Percentiles rank a stretch among this genome's conserved stretches.
Conservation (phyloP, 2,113 vertebrate genomes). For the Trogon surrucura region DNA sequence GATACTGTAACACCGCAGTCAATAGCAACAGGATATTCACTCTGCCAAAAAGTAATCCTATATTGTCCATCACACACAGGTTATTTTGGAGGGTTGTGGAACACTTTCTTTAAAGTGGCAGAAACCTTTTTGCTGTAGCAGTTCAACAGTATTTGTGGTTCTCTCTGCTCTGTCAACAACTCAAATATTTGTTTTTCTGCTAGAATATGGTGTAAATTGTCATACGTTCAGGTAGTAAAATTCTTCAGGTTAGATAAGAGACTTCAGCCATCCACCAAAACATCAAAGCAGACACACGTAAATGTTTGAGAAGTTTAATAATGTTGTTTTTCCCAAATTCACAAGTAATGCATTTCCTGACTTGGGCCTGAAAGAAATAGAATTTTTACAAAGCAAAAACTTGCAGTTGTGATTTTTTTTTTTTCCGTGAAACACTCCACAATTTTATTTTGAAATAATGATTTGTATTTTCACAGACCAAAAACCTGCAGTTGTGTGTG, state of each 20-base stretch:
- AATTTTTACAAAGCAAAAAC: neutral
- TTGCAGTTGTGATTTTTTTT: neutral
- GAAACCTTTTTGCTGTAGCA: neutral
- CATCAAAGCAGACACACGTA: neutral
- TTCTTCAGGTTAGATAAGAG: neutral
- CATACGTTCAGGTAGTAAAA: neutral
- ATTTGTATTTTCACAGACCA: neutral
- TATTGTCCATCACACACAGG: slow-evolving; percentile 32
- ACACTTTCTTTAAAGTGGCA: slow-evolving; percentile 17
- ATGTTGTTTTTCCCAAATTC: neutral
- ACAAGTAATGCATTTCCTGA: neutral
- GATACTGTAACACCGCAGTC: slow-evolving; percentile 41
- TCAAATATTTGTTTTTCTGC: neutral
- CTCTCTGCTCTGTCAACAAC: neutral
- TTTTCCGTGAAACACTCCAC: neutral
- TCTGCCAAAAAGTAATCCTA: slow-evolving; percentile 55
- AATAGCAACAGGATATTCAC: slow-evolving; percentile 48
- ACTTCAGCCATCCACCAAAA: neutral
- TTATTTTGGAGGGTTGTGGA: slow-evolving; percentile 32
- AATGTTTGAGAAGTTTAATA: neutral
- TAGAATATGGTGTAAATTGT: neutral
- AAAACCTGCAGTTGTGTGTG: neutral
- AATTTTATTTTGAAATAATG: neutral
- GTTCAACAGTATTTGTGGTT: neutral
- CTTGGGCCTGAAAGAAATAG: neutral